Evolutionary conservation across 1,140 invertebrate genomes (phyloP).

Genomic region (Magallana ariakensis): DNA sequence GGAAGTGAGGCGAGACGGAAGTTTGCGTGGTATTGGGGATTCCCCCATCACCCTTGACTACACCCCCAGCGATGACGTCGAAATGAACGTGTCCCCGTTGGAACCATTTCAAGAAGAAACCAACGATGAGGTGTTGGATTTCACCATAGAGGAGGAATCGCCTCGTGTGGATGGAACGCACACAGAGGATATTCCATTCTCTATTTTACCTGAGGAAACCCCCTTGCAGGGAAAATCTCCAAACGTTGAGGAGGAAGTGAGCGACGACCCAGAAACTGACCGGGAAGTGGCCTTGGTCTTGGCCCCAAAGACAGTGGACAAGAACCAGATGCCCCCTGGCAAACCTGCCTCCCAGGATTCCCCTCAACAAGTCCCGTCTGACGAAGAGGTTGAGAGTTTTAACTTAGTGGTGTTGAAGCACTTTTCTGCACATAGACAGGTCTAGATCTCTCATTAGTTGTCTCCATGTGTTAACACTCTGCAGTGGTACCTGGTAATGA

Average conservation of each 20-base stretch:
- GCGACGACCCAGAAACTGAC: constrained; percentile 40
- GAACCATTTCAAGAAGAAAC: constrained; percentile 8
- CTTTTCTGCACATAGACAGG: constrained; percentile 14
- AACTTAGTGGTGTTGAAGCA: constrained; percentile 35
- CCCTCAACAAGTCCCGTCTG: background rate
- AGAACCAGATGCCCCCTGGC: background rate
- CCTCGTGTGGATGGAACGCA: background rate
- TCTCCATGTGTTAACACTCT: background rate
- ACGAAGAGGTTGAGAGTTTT: constrained; percentile 38
- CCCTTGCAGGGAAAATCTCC: background rate
- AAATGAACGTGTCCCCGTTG: constrained; percentile 1
- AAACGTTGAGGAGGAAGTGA: background rate
- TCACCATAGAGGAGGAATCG: constrained; percentile 7
- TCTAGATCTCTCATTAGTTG: constrained; percentile 14
- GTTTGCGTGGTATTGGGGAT: constrained; percentile 1
- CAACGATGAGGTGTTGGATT: background rate
- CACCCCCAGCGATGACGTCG: background rate
- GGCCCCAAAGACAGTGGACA: background rate
- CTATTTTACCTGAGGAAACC: background rate
- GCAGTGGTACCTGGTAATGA: background rate
- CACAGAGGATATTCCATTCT: background rate
- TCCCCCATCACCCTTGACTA: constrained; percentile 21
- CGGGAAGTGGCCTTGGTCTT: constrained; percentile 12
- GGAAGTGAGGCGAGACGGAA: constrained; percentile 7
- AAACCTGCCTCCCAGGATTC: background rate